These are phyloP conservation scores for Galerucella nymphaeae DNA, from an alignment of 2,888 invertebrate species.

Conservation along the genomic window DNA sequence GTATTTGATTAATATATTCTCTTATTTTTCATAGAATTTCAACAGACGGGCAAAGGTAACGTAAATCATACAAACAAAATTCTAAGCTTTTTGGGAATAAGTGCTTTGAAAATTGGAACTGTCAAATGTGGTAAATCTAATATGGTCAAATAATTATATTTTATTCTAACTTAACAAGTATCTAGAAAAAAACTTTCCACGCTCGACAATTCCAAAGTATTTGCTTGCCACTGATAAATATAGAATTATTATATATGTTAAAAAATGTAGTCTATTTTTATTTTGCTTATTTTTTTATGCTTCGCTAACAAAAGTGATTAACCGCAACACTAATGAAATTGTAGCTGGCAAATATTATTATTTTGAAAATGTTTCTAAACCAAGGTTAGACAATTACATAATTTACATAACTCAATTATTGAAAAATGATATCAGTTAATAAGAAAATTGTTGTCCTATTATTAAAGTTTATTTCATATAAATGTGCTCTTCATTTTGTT, in stretches of 20 bases:
- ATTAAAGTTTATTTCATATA: too few relatives aligned
- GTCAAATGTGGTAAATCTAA: background rate
- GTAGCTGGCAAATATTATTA: background rate
- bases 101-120: background rate
- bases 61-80: background rate
- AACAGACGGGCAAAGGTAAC: conserved; percentile 55
- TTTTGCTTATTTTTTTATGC: background rate
- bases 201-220: background rate
- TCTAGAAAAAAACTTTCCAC: background rate
- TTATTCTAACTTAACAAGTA: background rate
- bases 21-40: conserved; percentile 54
- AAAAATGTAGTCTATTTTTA: background rate
- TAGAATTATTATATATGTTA: background rate
- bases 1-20: conserved; percentile 44
- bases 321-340: background rate
- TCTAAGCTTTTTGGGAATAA: background rate
- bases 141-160: background rate
- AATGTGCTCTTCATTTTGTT: too few relatives aligned
- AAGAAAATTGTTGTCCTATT: too few relatives aligned
- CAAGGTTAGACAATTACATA: too few relatives aligned
- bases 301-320: background rate
- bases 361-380: too few relatives aligned
- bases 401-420: too few relatives aligned
- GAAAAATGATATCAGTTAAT: too few relatives aligned
- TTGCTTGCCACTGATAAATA: background rate